phyloP scores from a whole-genome alignment of 2,113 vertebrate species.

The Hylia prasina region DNA sequence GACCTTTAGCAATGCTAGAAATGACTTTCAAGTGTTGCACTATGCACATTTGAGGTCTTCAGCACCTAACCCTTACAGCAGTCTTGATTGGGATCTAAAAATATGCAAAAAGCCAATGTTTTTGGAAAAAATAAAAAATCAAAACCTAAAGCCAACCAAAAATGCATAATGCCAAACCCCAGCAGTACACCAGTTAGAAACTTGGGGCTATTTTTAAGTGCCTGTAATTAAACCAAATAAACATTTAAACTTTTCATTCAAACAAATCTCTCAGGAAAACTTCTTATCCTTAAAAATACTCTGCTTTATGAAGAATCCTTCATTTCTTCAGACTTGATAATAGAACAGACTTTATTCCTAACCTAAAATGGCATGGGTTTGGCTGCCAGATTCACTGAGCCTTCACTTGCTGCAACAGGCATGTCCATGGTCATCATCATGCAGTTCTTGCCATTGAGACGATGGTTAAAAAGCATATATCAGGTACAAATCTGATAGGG shows the following conservation, averaged over 20 bases:
- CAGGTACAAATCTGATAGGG: not conserved
- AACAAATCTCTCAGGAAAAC: not conserved
- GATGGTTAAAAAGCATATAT: not conserved
- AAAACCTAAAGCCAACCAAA: not conserved
- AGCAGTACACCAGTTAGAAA: not conserved
- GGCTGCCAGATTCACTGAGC: not conserved
- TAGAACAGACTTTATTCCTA: not conserved
- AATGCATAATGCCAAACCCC: accelerated
- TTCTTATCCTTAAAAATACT: not conserved
- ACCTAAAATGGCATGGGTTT: not conserved
- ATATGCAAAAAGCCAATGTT: not conserved
- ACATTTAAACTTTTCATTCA: not conserved
- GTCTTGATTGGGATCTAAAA: not conserved
- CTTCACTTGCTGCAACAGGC: not conserved
- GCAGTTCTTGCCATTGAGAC: not conserved
- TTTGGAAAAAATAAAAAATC: not conserved
- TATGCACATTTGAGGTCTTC: not conserved
- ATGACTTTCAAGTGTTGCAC: not conserved
- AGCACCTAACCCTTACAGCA: not conserved
- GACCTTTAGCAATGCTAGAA: not conserved
- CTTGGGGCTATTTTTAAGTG: not conserved
- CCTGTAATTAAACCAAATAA: not conserved
- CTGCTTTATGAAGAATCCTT: not conserved
- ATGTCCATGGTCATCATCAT: accelerated
- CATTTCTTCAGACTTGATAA: not conserved